phyloP scores from a whole-genome alignment of 2,888 invertebrate species.

The Chloroclystis v-ata region DNA sequence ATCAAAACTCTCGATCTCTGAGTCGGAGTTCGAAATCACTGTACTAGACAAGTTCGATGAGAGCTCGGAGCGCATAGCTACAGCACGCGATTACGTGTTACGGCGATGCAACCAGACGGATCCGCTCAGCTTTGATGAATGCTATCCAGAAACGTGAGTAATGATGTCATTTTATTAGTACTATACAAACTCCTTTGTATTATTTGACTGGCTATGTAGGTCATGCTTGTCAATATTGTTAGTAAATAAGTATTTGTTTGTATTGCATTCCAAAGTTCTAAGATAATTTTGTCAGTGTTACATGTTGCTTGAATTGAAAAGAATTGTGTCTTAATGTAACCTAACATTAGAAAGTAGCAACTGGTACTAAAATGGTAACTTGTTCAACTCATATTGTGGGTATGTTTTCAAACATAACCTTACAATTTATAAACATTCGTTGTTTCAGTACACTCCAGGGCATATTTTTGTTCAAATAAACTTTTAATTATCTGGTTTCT shows the following conservation, averaged over 20 bases:
- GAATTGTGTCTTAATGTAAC: too few species aligned
- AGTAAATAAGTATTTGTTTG: slow-evolving; percentile 16
- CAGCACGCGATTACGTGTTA: slow-evolving; percentile 75
- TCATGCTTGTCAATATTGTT: slow-evolving; percentile 39
- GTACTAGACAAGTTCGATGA: slow-evolving; percentile 67
- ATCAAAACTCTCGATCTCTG: slow-evolving; percentile 74
- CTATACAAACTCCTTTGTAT: slow-evolving; percentile 6
- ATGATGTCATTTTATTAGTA: background rate
- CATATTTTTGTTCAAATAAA: too few species aligned
- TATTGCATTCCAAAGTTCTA: too few species aligned
- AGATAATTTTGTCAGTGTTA: too few species aligned
- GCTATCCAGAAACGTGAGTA: slow-evolving; percentile 82
- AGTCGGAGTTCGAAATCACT: slow-evolving; percentile 64
- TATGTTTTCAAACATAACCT: background rate
- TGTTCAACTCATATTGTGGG: background rate
- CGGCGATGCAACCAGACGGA: slow-evolving; percentile 82
- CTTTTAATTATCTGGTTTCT: too few species aligned
- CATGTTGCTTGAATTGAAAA: too few species aligned
- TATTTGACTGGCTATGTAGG: slow-evolving; percentile 38
- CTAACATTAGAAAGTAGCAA: background rate
- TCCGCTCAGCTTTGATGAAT: slow-evolving; percentile 80
- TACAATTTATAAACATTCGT: background rate
- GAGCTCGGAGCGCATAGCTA: slow-evolving; percentile 48
- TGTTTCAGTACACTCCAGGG: background rate
- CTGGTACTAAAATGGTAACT: background rate